A percentile compares a stretch with the other conserved stretches of the same genome.
Conservation (phyloP, 2,797 vertebrate species). For the Gambusia yucatana region DNA sequence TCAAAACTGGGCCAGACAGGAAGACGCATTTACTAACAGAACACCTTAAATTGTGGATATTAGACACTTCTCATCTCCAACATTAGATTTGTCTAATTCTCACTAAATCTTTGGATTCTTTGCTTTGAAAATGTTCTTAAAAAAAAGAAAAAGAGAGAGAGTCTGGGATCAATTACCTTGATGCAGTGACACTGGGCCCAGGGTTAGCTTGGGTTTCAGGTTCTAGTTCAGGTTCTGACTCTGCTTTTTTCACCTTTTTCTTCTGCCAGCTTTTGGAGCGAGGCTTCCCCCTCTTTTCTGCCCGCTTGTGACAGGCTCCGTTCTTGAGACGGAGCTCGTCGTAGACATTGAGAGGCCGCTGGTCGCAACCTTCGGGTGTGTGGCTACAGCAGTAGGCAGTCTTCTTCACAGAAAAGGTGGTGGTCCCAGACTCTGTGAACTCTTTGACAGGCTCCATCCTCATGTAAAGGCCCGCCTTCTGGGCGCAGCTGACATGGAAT, state of each 20-base stretch:
- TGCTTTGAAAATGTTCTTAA: neutral
- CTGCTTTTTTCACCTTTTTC: constrained; percentile 86
- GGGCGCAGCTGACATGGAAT: constrained; percentile 97
- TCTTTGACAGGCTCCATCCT: constrained; percentile 98
- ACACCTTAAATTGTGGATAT: neutral
- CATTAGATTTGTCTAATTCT: neutral
- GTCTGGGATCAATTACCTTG: constrained; percentile 82
- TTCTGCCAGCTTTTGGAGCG: constrained; percentile 77
- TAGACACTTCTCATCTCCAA: neutral
- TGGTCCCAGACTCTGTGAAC: constrained; percentile 79
- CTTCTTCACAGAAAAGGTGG: constrained; percentile 94
- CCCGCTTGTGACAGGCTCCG: constrained; percentile 86
- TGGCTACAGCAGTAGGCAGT: constrained; percentile 94
- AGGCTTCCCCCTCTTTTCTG: constrained; percentile 82
- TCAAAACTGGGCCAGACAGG: constrained; percentile 84
- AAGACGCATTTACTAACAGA: neutral
- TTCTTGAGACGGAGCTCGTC: constrained; percentile 88
- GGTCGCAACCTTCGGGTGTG: constrained; percentile 90
- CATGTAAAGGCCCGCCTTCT: constrained; percentile 94
- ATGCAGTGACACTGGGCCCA: constrained; percentile 92
- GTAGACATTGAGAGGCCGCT: constrained; percentile 92
- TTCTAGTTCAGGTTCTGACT: constrained; percentile 79
- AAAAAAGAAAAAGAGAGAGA: neutral
- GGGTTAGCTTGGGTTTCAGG: constrained; percentile 82
- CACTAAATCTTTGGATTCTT: neutral